Conservation (phyloP, 2,797 vertebrate species). For the Uromys caudimaculatus region DNA sequence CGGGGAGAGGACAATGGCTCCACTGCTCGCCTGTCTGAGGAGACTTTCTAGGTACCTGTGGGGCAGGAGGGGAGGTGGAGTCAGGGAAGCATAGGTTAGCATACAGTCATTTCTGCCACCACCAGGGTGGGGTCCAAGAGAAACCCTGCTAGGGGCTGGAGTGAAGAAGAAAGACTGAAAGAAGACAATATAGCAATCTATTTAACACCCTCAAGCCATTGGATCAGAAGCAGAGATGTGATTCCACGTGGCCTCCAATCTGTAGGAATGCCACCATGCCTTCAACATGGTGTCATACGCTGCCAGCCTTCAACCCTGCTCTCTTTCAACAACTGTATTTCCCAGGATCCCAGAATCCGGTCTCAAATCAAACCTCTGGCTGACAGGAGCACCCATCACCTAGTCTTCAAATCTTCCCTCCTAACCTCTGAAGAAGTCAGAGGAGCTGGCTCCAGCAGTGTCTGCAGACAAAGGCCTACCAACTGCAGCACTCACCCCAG, state of each 20-base stretch:
- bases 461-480: not conserved
- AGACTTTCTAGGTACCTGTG: constrained; percentile 95
- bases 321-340: not conserved
- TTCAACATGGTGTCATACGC: not conserved
- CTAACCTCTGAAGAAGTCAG: not conserved
- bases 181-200: not conserved
- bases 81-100: constrained; percentile 45
- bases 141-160: not conserved
- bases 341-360: not conserved
- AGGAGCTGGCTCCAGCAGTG: not conserved
- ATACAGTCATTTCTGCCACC: not conserved
- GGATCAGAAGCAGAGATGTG: constrained; percentile 19
- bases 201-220: constrained; percentile 14
- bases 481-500: not conserved
- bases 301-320: not conserved
- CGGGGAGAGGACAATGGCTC: constrained; percentile 92
- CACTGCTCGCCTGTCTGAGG: constrained; percentile 93
- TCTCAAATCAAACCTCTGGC: not conserved
- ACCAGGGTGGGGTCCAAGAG: not conserved
- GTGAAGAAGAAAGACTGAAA: not conserved
- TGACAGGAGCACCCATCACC: constrained; percentile 14
- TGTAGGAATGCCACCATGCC: not conserved
- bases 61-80: not conserved
- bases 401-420: not conserved
- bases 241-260: not conserved